Percentiles rank a stretch among this genome's conserved stretches.
Evolutionary conservation across 2,113 vertebrate genomes (phyloP).

Genomic region (Oriolus oriolus): DNA sequence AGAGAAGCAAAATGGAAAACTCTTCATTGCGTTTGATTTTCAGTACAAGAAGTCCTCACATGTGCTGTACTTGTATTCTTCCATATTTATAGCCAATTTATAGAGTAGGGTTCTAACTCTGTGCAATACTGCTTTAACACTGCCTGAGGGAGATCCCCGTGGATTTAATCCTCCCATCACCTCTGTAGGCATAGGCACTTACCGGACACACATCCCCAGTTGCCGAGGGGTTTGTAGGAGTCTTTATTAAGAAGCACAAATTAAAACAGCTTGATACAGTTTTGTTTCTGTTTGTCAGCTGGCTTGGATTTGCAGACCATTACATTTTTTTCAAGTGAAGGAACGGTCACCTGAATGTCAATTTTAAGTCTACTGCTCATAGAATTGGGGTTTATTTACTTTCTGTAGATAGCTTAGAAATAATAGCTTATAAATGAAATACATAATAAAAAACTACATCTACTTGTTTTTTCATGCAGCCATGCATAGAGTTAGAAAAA

Average conservation of each 20-base stretch:
- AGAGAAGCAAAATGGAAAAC: not conserved
- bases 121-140: not conserved
- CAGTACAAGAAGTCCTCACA: not conserved
- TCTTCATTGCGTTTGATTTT: not conserved
- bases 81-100: not conserved
- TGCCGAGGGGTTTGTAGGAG: not conserved
- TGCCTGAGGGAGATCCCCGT: not conserved
- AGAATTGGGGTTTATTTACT: not conserved
- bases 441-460: not conserved
- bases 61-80: not conserved
- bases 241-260: not conserved
- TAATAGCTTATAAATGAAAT: not conserved
- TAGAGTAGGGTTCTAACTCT: not conserved
- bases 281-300: not conserved
- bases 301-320: not conserved
- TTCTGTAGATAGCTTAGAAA: not conserved
- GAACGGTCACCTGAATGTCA: not conserved
- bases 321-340: not conserved
- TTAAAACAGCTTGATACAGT: not conserved
- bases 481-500: not conserved
- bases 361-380: not conserved
- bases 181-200: not conserved
- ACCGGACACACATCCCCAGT: not conserved
- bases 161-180: not conserved
- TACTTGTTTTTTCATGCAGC: not conserved